These are phyloP conservation scores for Mactromeris polynyma DNA, from an alignment of 2,888 invertebrate genomes.

Conservation along the genomic window DNA sequence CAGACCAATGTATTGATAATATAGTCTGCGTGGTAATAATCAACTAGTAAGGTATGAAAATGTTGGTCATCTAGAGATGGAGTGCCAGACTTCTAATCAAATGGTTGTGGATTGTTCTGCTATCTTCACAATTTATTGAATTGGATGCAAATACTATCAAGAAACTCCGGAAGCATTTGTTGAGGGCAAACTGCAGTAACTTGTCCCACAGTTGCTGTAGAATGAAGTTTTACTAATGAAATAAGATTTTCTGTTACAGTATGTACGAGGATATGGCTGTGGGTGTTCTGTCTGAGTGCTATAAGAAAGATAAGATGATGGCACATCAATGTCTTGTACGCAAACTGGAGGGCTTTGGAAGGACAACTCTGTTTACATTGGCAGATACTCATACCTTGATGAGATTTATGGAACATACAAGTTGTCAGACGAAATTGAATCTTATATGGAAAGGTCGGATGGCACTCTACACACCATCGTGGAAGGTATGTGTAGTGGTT, in stretches of 20 bases:
- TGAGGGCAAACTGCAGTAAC: too few relatives aligned
- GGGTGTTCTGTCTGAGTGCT: slow-evolving; percentile 85
- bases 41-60: too few relatives aligned
- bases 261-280: slow-evolving; percentile 84
- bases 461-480: slow-evolving; percentile 84
- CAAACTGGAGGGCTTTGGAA: slow-evolving; percentile 80
- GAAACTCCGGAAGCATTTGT: too few relatives aligned
- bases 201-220: neutral
- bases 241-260: slow-evolving; percentile 64
- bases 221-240: neutral
- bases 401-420: slow-evolving; percentile 86
- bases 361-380: slow-evolving; percentile 82
- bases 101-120: too few relatives aligned
- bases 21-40: too few relatives aligned
- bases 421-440: slow-evolving; percentile 87
- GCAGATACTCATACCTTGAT: slow-evolving; percentile 84
- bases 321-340: slow-evolving; percentile 83
- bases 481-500: slow-evolving; percentile 81
- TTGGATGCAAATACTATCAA: too few relatives aligned
- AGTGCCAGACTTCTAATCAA: too few relatives aligned
- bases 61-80: too few relatives aligned
- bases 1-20: too few relatives aligned
- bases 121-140: too few relatives aligned
- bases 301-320: slow-evolving; percentile 81
- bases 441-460: slow-evolving; percentile 87